Evolutionary conservation across 2,113 vertebrate genomes (phyloP), one percentile per base, ranked within the genome.

Genomic region (Lophius piscatorius): DNA sequence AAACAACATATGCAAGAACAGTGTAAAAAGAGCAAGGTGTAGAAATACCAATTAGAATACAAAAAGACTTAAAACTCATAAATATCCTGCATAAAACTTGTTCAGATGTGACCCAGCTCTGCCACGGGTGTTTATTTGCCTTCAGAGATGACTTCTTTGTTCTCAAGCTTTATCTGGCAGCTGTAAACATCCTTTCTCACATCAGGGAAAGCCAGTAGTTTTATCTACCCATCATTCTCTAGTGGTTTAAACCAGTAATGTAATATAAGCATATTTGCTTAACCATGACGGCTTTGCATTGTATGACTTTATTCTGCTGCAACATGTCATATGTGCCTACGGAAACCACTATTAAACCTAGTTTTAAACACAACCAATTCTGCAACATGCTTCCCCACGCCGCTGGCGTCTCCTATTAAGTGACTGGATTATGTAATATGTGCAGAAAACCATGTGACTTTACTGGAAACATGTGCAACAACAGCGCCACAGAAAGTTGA

Each of bases 1-100:
- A 84, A 78, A 87, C 72, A 70, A 75, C 48, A 70, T 80, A 87
- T 79, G 82, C 64, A 76, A 70, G 57, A 70, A 83, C 66, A 83
- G 69, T 80, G 82, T 73, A 60, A 79, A 31, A 84, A 74, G 60
- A 83, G 62, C 63, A 50, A 59, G 40, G 47, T 60, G 47, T 26
- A 50, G 22, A 78, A 56, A 75, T 76, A 84, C 83, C 51, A n/a
- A 38, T 79, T 68, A 41, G 28, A 78, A 73, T 75, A 74, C 38
- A 65, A 73, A 42, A 56, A 67, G 59, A 47, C 34, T 40, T 17
- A 24, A 71, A 56, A 84, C 81, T 82, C 61, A 87, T 88, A 89
- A 88, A 88, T 88, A 88, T 83, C 84, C 87, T 86, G 83, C 81
- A 11, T 9, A 20, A 40, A 21, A 22, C 4, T 4, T 60, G 33